Percentiles rank a stretch among this genome's conserved stretches.
These are phyloP conservation scores for Ferdinandea cuprea DNA, from an alignment of 2,888 invertebrate genomes.

Conservation along the genomic window DNA sequence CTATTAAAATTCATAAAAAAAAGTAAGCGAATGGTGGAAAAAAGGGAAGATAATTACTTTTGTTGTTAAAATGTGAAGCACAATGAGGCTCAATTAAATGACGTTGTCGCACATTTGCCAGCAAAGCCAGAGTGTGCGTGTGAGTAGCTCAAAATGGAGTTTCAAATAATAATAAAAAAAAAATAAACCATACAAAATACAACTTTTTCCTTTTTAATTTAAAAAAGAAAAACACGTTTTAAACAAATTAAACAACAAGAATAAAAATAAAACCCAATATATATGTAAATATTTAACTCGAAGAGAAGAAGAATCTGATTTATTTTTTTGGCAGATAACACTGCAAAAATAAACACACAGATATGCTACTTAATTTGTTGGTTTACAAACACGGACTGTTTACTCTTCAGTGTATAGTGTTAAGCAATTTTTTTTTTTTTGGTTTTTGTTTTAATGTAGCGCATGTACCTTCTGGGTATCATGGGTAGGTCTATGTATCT, in stretches of 20 bases:
- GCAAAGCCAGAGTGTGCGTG: background rate
- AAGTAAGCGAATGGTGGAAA: background rate
- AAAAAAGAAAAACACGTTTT: constrained; percentile 18
- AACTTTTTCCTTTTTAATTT: too few relatives aligned
- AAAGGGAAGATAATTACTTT: constrained; percentile 62
- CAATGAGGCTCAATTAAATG: constrained; percentile 42
- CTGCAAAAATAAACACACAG: constrained; percentile 47
- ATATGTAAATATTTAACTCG: constrained; percentile 25
- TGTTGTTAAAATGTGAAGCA: constrained; percentile 63
- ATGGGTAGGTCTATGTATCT: too few relatives aligned
- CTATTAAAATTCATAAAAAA: constrained; percentile 36
- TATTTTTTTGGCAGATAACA: constrained; percentile 37
- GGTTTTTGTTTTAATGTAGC: background rate
- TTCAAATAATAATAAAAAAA: background rate
- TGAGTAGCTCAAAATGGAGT: too few relatives aligned
- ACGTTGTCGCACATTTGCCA: constrained; percentile 19
- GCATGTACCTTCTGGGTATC: constrained; percentile 1
- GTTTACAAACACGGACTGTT: constrained; percentile 44
- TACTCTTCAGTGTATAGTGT: constrained; percentile 33
- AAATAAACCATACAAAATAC: too few relatives aligned
- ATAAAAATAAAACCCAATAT: constrained; percentile 5
- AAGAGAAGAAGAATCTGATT: background rate
- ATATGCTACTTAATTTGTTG: constrained; percentile 57
- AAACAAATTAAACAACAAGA: constrained; percentile 3
- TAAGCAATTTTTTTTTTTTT: constrained; percentile 53